These are phyloP conservation scores for Cecropterus lyciades DNA, from an alignment of 1,140 invertebrate species.

Conservation along the genomic window DNA sequence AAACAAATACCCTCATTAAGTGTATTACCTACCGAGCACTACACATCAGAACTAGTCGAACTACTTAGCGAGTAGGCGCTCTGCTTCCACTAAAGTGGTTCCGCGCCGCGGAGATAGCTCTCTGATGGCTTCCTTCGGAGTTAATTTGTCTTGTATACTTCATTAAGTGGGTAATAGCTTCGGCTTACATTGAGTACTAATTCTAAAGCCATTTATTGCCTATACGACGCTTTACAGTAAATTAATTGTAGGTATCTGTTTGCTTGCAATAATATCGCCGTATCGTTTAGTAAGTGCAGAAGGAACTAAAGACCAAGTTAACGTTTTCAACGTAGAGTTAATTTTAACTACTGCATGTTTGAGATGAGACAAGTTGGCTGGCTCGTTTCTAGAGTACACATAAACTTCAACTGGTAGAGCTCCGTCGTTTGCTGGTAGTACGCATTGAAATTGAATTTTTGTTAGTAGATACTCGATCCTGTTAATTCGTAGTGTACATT, in stretches of 20 bases:
- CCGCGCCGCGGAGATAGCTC: conserved; percentile 49
- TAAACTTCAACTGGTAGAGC: conserved; percentile 33
- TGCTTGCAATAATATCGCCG: conserved; percentile 8
- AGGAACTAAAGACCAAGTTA: conserved; percentile 9
- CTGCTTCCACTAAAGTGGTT: conserved; percentile 51
- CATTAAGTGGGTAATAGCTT: conserved; percentile 52
- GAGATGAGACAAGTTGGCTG: conserved; percentile 46
- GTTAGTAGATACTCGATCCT: conserved; percentile 10
- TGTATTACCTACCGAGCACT: conserved; percentile 53
- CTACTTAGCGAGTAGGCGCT: conserved; percentile 51
- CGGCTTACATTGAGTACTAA: conserved; percentile 46
- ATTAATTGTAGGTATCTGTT: conserved; percentile 43
- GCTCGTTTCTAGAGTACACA: conserved; percentile 42
- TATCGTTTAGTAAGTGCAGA: conserved; percentile 3
- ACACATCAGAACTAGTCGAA: conserved; percentile 53
- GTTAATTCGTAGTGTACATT: conserved; percentile 14
- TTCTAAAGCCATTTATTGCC: conserved; percentile 25
- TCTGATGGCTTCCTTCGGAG: conserved; percentile 51
- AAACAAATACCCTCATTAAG: conserved; percentile 55
- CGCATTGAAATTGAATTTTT: conserved; percentile 34
- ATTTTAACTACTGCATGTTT: conserved; percentile 43
- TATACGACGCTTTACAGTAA: conserved; percentile 37
- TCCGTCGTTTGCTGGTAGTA: conserved; percentile 12
- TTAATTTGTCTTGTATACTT: conserved; percentile 57
- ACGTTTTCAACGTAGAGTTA: conserved; percentile 40